phyloP scores from a whole-genome alignment of 2,113 vertebrate species.

The Microcebus griseorufus region DNA sequence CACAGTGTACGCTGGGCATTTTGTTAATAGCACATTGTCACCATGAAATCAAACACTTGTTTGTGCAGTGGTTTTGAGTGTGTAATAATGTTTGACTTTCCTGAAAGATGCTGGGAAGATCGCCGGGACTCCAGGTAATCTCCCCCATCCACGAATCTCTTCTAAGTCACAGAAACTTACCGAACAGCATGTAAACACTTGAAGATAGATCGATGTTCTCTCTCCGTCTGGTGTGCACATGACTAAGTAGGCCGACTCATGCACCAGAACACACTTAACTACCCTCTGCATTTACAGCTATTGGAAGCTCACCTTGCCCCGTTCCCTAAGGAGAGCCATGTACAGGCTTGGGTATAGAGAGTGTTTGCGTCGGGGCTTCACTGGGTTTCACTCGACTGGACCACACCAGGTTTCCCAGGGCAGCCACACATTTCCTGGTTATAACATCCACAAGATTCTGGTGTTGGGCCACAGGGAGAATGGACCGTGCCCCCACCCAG shows the following conservation, averaged over 20 bases:
- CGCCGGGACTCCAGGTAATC: neutral
- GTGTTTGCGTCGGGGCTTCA: neutral
- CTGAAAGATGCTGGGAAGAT: neutral
- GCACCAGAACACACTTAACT: neutral
- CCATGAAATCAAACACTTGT: neutral
- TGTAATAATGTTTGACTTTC: neutral
- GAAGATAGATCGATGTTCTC: neutral
- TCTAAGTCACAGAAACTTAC: neutral
- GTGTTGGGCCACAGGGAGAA: neutral
- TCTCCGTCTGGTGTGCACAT: no score
- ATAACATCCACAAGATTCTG: neutral
- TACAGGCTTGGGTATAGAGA: neutral
- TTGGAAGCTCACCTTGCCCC: neutral
- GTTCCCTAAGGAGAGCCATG: neutral
- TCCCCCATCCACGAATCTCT: neutral
- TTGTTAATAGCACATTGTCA: neutral
- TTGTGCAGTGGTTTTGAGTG: neutral
- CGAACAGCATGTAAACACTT: neutral
- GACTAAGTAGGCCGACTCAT: rapidly evolving
- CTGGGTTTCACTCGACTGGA: neutral
- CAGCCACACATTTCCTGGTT: neutral
- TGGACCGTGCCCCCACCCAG: neutral
- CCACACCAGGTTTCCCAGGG: neutral
- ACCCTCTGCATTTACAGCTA: neutral
- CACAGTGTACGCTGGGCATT: neutral